Evolutionary conservation across 2,113 vertebrate genomes (phyloP).

Genomic region (Pseudorasbora parva): DNA sequence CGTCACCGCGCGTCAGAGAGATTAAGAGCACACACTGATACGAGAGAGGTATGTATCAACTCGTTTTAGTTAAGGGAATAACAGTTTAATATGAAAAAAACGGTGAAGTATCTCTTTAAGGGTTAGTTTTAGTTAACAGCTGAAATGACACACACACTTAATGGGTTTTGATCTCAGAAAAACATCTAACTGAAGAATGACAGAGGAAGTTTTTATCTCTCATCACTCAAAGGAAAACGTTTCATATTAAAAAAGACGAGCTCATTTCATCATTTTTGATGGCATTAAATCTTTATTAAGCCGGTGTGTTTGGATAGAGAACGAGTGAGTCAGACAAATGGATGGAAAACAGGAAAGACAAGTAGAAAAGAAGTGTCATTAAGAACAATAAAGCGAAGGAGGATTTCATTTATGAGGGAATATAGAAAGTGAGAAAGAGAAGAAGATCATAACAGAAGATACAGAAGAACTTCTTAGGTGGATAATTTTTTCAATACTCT

Average conservation of each 20-base stretch:
- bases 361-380: neutral
- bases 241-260: slow-evolving; percentile 21
- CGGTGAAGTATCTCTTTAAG: too few species aligned
- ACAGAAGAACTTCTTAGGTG: slow-evolving; percentile 40
- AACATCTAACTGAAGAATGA: neutral
- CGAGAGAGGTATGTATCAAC: too few species aligned
- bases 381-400: neutral
- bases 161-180: neutral
- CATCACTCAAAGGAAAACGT: neutral
- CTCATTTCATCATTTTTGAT: slow-evolving; percentile 22
- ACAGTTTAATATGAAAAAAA: too few species aligned
- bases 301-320: neutral
- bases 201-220: neutral
- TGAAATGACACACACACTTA: neutral
- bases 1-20: too few species aligned
- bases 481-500: slow-evolving; percentile 18
- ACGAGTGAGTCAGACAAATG: neutral
- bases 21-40: too few species aligned
- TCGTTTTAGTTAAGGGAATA: too few species aligned
- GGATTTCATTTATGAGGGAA: neutral
- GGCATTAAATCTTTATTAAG: slow-evolving; percentile 34
- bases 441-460: slow-evolving; percentile 20
- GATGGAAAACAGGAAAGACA: neutral
- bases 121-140: too few species aligned
- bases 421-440: slow-evolving; percentile 32